Evolutionary conservation across 2,888 invertebrate species (phyloP), one percentile per base, ranked within the genome.

Genomic region (Amitus sp.): DNA sequence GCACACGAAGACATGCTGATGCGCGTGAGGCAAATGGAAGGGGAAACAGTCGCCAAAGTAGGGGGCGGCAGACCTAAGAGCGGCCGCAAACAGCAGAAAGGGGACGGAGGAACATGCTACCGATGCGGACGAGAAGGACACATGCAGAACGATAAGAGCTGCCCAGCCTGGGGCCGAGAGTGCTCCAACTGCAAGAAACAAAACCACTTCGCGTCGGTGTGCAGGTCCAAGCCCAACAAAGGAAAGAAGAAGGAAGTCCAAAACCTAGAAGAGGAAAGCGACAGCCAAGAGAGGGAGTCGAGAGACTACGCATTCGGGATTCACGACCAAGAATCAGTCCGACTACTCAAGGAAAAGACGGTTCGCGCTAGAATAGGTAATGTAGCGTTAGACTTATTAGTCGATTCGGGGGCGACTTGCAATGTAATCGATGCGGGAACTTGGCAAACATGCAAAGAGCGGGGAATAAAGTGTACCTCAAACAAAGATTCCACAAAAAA

Each of bases 331-430:
- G 34, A 54, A 51, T 23, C 61, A 61, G 12, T 15, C 37, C 1
- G 49, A 34, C n/a, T n/a, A n/a, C 10, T 30, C 6, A 30, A 30
- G n/a, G 30, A 30, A 15, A 20, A 20, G 12, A 55, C 66, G 7
- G 34, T 43, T 15, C 54, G 45, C 13, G 12, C 12, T 9, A 30
- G 71, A 10, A 9, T 30, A 7, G 70, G 70, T 3, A 69, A 65
- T 4, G 56, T 71, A 3, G 5, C 6, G 4, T 20, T 72, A 13
- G 39, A 61, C 6, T 49, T 69, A 47, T 19, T 72, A 6, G 61
- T 72, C 9, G 71, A 72, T 47, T 72, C 72, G 0, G 73, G 71
- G 1, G 55, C 66, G 15, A 65, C 55, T 40, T 49, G 61, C 27
- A 74, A 73, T 19, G 17, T 72, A 4, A 45, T 72, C n/a, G 57